phyloP scores from a whole-genome alignment of 2,797 vertebrate species.

The Pyrocephalus nanus region DNA sequence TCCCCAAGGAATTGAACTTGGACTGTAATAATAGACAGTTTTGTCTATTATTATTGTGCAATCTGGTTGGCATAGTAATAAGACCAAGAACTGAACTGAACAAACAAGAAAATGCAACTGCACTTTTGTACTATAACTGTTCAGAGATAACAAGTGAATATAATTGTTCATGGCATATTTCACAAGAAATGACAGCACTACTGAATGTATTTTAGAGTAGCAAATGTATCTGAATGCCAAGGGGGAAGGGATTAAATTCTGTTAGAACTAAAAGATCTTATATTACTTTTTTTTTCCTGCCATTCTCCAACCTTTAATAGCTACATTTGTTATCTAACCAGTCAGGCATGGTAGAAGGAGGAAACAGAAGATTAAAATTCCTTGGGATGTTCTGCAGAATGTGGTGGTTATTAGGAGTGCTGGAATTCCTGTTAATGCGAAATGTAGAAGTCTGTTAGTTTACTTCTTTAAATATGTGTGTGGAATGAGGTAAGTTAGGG shows the following conservation, averaged over 20 bases:
- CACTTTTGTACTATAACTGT: background rate
- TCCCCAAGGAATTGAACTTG: background rate
- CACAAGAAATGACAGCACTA: conserved; percentile 1
- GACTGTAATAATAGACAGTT: background rate
- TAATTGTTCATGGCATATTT: conserved; percentile 24
- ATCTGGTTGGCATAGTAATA: background rate
- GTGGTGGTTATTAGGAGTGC: background rate
- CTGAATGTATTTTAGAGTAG: background rate
- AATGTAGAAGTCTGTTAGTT: background rate
- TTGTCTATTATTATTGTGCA: background rate
- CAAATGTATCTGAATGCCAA: background rate
- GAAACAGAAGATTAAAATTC: background rate
- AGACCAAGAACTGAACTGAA: background rate
- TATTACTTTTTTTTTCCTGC: background rate
- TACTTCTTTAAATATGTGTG: background rate
- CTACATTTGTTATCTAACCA: background rate
- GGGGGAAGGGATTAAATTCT: background rate
- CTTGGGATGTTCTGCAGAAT: background rate
- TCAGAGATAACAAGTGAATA: background rate
- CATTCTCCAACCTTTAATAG: background rate
- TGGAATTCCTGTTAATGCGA: background rate
- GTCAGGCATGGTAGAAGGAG: background rate
- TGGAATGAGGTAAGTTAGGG: background rate
- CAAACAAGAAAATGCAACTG: background rate
- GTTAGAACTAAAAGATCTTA: background rate